phyloP scores from a whole-genome alignment of 2,888 invertebrate species.

The Ectemnius cavifrons region DNA sequence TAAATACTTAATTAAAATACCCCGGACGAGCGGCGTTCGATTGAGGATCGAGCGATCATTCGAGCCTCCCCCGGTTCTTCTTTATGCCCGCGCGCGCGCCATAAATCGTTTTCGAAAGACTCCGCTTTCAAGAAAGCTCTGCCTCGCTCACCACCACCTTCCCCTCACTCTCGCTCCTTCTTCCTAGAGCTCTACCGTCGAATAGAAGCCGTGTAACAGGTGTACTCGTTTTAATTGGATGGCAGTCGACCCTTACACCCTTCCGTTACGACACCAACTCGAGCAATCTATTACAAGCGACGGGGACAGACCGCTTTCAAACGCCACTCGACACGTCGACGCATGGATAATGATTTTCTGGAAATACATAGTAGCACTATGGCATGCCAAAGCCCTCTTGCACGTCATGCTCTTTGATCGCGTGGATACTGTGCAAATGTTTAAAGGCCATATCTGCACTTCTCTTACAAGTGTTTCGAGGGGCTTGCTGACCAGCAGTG shows the following conservation, averaged over 20 bases:
- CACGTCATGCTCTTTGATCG: conserved; percentile 1
- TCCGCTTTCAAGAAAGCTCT: background rate
- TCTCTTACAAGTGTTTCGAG: background rate
- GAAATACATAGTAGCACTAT: conserved; percentile 24
- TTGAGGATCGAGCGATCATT: conserved; percentile 14
- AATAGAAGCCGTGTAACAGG: background rate
- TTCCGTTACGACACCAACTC: conserved; percentile 12
- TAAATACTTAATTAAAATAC: conserved; percentile 56
- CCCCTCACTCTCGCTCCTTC: too few species aligned
- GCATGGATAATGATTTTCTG: conserved; percentile 5
- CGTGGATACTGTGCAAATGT: conserved; percentile 7
- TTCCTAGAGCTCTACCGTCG: too few species aligned
- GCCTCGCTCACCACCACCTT: background rate
- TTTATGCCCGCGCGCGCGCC: conserved; percentile 1
- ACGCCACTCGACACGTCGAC: conserved; percentile 5
- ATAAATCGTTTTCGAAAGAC: conserved; percentile 2
- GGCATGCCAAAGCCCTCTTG: background rate
- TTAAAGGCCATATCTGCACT: conserved; percentile 18
- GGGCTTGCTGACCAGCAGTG: background rate
- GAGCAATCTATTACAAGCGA: conserved; percentile 1
- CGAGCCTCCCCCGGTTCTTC: conserved; percentile 20
- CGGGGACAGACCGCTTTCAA: conserved; percentile 1
- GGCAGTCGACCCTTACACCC: conserved; percentile 2
- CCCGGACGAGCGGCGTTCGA: conserved; percentile 14
- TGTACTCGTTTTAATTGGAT: conserved; percentile 11